Evolutionary conservation across 2,113 vertebrate species (phyloP).

Genomic region (Actinemys pallida): DNA sequence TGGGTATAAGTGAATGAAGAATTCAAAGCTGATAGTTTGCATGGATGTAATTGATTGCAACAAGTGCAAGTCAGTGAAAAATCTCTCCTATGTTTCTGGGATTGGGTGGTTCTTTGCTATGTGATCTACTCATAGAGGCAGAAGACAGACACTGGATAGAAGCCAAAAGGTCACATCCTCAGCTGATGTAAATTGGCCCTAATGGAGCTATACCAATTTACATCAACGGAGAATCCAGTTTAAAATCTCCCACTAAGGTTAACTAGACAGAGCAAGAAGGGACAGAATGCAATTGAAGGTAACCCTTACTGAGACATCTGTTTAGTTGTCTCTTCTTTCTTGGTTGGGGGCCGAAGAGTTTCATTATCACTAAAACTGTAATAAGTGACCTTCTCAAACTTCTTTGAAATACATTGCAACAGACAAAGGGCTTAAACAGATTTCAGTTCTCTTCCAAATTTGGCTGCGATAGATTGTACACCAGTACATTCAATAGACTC

Average conservation of each 20-base stretch:
- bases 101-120: not conserved
- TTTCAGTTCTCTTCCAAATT: not conserved
- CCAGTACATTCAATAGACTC: not conserved
- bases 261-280: not conserved
- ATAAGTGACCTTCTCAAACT: not conserved
- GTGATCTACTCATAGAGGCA: not conserved
- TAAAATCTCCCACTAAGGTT: not conserved
- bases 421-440: rapidly evolving
- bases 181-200: not conserved
- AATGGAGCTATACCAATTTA: not conserved
- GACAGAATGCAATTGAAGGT: not conserved
- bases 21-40: not conserved
- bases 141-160: not conserved
- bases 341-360: not conserved
- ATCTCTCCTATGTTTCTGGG: not conserved
- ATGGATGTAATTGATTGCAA: not conserved
- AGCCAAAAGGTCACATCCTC: not conserved
- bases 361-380: not conserved
- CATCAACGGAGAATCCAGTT: not conserved
- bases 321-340: not conserved
- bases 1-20: not conserved
- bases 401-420: not conserved
- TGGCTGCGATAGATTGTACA: not conserved
- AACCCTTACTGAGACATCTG: not conserved
- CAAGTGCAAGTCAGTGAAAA: not conserved